Percentiles rank a stretch among this genome's conserved stretches.
Conservation (phyloP, 2,888 invertebrate genomes). For the Cerceris rybyensis region DNA sequence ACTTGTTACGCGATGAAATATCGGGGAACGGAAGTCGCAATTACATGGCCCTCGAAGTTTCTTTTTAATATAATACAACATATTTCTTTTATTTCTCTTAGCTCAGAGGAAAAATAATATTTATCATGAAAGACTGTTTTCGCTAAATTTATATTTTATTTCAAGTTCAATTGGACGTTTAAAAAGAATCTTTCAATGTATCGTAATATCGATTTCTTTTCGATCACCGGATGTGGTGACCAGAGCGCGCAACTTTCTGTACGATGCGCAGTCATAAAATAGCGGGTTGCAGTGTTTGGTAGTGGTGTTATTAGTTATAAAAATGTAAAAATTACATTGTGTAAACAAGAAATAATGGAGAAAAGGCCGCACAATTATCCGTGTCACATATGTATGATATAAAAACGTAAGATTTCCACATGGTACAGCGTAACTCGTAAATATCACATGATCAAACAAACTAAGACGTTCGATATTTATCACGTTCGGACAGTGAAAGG, state of each 20-base stretch:
- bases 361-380: too few relatives aligned
- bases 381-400: too few relatives aligned
- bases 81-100: not conserved
- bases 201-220: not conserved
- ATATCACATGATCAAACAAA: too few relatives aligned
- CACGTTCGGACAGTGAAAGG: not conserved
- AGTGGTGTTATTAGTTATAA: not conserved
- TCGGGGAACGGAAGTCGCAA: slow-evolving; percentile 37
- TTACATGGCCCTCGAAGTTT: slow-evolving; percentile 58
- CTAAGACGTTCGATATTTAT: not conserved
- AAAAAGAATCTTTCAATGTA: not conserved
- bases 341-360: not conserved
- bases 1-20: slow-evolving; percentile 47
- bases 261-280: too few relatives aligned
- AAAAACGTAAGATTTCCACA: too few relatives aligned
- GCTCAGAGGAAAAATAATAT: not conserved
- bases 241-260: too few relatives aligned
- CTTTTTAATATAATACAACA: not conserved
- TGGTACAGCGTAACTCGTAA: too few relatives aligned
- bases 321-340: slow-evolving; percentile 6
- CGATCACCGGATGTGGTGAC: not conserved
- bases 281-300: not conserved
- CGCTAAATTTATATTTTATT: not conserved
- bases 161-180: not conserved
- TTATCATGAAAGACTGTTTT: not conserved